Conservation (phyloP, 2,797 vertebrate species). For the Tympanoctomys barrerae region DNA sequence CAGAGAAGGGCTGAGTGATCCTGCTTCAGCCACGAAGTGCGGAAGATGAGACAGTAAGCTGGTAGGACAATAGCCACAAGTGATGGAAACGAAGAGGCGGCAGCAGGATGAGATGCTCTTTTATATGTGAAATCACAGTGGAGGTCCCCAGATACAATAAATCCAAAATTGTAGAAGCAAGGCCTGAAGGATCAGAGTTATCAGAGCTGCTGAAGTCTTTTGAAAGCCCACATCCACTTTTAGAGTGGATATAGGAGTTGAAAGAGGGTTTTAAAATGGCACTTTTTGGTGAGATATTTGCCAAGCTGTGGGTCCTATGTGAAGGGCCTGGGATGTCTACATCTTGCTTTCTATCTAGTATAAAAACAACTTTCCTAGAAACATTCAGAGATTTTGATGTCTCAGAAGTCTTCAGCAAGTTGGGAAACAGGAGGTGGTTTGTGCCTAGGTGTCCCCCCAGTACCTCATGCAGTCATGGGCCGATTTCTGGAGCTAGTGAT, state of each 20-base stretch:
- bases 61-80: not conserved
- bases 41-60: not conserved
- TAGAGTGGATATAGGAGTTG: not conserved
- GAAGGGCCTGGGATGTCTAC: not conserved
- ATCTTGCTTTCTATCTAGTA: not conserved
- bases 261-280: not conserved
- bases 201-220: not conserved
- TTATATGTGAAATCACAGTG: not conserved
- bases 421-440: not conserved
- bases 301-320: not conserved
- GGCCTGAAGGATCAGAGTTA: not conserved
- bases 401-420: not conserved
- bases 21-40: not conserved
- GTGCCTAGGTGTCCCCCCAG: no score
- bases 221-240: not conserved
- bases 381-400: not conserved
- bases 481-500: no score
- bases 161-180: not conserved
- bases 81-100: not conserved
- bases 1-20: not conserved
- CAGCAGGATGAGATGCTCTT: not conserved
- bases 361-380: not conserved
- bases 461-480: no score
- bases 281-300: not conserved
- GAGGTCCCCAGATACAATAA: not conserved